phyloP scores from a whole-genome alignment of 2,888 invertebrate species.

The Gastrophysa polygoni region DNA sequence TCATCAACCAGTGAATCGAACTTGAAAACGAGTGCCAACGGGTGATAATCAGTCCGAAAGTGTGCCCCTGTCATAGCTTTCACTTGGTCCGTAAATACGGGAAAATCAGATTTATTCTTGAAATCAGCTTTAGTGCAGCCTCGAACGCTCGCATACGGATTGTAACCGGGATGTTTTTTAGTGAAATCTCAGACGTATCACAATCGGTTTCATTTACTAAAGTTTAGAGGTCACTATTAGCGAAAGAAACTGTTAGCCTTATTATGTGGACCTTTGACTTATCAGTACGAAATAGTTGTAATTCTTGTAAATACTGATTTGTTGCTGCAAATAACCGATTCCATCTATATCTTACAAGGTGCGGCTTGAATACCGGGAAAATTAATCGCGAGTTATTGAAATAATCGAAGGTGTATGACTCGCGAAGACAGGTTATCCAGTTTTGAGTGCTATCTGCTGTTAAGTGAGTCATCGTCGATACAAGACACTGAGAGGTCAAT shows the following conservation, averaged over 20 bases:
- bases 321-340: slow-evolving; percentile 18
- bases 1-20: slow-evolving; percentile 30
- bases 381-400: slow-evolving; percentile 24
- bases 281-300: slow-evolving; percentile 29
- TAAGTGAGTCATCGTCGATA: slow-evolving; percentile 48
- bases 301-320: slow-evolving; percentile 17
- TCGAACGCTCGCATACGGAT: slow-evolving; percentile 29
- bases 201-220: slow-evolving; percentile 31
- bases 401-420: slow-evolving; percentile 34
- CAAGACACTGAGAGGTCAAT: slow-evolving; percentile 49
- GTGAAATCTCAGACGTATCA: slow-evolving; percentile 26
- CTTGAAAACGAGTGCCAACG: slow-evolving; percentile 27
- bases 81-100: slow-evolving; percentile 47
- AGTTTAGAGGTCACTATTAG: slow-evolving; percentile 52
- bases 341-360: slow-evolving; percentile 6
- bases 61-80: slow-evolving; percentile 50
- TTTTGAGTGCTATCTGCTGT: slow-evolving; percentile 40
- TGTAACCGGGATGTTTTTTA: slow-evolving; percentile 30
- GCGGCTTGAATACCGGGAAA: slow-evolving; percentile 19
- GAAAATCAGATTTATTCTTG: slow-evolving; percentile 44
- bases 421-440: slow-evolving; percentile 39
- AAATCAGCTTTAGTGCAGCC: slow-evolving; percentile 39
- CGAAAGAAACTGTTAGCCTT: slow-evolving; percentile 52
- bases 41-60: slow-evolving; percentile 39
- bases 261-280: slow-evolving; percentile 54